phyloP scores from a whole-genome alignment of 2,113 vertebrate species.

The Polypterus senegalus region DNA sequence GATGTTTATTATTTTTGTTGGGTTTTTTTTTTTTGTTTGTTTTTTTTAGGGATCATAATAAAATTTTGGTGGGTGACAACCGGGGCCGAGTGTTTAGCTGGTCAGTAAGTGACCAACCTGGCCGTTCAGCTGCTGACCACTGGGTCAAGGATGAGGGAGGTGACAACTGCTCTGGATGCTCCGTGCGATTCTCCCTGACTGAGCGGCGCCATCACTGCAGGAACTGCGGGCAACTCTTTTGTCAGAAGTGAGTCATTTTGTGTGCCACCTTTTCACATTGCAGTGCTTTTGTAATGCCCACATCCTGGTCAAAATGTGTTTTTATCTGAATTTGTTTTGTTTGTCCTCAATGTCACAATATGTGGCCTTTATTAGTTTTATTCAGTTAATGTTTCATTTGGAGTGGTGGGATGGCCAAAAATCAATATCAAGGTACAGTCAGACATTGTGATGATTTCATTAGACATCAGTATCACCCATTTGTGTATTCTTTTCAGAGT shows the following conservation, averaged over 20 bases:
- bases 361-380: too few relatives aligned
- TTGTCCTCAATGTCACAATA: too few relatives aligned
- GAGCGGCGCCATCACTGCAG: slow-evolving; percentile 92
- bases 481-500: too few relatives aligned
- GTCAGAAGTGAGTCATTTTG: slow-evolving; percentile 75
- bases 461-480: too few relatives aligned
- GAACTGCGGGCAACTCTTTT: slow-evolving; percentile 97
- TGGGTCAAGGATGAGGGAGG: slow-evolving; percentile 97
- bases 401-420: too few relatives aligned
- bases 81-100: slow-evolving; percentile 94
- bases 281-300: slow-evolving; percentile 5
- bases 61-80: slow-evolving; percentile 86
- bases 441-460: too few relatives aligned
- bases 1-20: background rate
- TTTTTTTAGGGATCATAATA: slow-evolving; percentile 79
- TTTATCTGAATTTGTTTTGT: too few relatives aligned
- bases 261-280: background rate
- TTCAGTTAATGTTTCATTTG: too few relatives aligned
- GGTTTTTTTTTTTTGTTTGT: slow-evolving; percentile 2
- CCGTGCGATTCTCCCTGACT: slow-evolving; percentile 83
- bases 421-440: too few relatives aligned
- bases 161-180: slow-evolving; percentile 85
- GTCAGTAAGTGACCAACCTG: slow-evolving; percentile 92
- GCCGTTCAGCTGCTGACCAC: slow-evolving; percentile 86
- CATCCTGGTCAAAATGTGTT: background rate